Evolutionary conservation across 2,113 vertebrate species (phyloP), one percentile per base, ranked within the genome.

Genomic region (Nibea albiflora): DNA sequence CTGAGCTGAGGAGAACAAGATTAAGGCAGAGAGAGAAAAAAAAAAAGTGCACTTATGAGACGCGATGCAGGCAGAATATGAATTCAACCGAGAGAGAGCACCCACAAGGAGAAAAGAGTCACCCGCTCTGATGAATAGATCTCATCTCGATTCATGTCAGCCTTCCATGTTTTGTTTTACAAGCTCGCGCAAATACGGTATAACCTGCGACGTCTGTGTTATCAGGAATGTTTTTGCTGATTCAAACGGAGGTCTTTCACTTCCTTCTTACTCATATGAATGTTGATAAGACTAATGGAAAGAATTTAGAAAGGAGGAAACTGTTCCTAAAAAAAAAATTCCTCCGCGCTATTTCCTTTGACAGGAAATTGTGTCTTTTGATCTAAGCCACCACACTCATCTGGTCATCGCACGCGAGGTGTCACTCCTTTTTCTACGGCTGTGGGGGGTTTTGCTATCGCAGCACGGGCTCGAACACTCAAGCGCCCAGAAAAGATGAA

Each of bases 341-440:
- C 35, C 64, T 72, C 83, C n/a, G 53, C 2, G 28, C 76, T 49
- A 66, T 88, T 89, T 93, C 92, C 90, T 92, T 17, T 84, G 72
- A 81, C 89, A 91, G 90, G 90, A 93, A 93, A 93, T 92, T 85
- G 89, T 90, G 84, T 88, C 85, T 93, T 39, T 91, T 90, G 87
- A 92, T 91, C 83, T 74, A 81, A 90, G 83, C 83, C 90, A 85
- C 80, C 60, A 47, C 85, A 80, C 87, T 88, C 78, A 85, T 86
- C 85, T 86, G 90, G 77, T 70, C 81, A 84, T 84, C 46, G 58
- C 84, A 83, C 81, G 89, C 4, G 62, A 89, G 78, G 76, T 85
- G 87, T 78, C 86, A 72, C 67, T 75, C 62, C 66, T 69, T 39
- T 39, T 73, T 72, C 75, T 28, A 14, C 9, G 4, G 49, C 1